These are phyloP conservation scores for Apistogramma diplotaenia DNA, from an alignment of 2,113 vertebrate species.

Conservation along the genomic window DNA sequence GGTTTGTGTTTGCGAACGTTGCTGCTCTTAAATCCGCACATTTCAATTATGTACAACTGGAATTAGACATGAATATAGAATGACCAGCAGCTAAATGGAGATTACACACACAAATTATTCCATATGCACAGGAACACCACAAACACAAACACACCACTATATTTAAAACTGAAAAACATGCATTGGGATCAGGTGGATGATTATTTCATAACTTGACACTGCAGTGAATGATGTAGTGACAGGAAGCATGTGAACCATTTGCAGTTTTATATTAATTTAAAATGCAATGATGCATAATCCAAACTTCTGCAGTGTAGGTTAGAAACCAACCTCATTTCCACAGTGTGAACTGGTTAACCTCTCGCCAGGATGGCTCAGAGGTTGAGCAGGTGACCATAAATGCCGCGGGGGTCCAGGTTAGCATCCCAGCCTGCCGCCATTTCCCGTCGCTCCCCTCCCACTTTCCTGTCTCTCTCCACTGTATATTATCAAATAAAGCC, in stretches of 20 bases:
- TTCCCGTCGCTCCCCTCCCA: no score
- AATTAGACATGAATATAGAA: constrained; percentile 52
- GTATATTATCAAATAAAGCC: no score
- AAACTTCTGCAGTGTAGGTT: background rate
- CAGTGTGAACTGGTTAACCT: no score
- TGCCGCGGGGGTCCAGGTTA: no score
- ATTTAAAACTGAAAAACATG: background rate
- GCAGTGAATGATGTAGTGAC: background rate
- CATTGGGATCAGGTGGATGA: background rate
- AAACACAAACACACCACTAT: background rate
- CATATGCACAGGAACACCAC: background rate
- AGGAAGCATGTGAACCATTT: background rate
- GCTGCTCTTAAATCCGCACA: constrained; percentile 13
- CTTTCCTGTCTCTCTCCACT: no score
- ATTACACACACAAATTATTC: background rate
- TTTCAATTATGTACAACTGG: constrained; percentile 54
- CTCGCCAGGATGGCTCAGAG: no score
- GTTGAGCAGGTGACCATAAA: no score
- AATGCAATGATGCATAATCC: no score
- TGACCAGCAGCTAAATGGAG: constrained; percentile 7
- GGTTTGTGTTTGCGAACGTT: constrained; percentile 49
- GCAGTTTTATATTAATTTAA: background rate
- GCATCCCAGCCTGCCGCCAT: no score
- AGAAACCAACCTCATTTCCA: background rate
- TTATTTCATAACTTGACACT: background rate